A percentile compares a stretch with the other conserved stretches of the same genome.
These are phyloP conservation scores for Eubucco bourcierii DNA, from an alignment of 2,113 vertebrate genomes.

Conservation along the genomic window DNA sequence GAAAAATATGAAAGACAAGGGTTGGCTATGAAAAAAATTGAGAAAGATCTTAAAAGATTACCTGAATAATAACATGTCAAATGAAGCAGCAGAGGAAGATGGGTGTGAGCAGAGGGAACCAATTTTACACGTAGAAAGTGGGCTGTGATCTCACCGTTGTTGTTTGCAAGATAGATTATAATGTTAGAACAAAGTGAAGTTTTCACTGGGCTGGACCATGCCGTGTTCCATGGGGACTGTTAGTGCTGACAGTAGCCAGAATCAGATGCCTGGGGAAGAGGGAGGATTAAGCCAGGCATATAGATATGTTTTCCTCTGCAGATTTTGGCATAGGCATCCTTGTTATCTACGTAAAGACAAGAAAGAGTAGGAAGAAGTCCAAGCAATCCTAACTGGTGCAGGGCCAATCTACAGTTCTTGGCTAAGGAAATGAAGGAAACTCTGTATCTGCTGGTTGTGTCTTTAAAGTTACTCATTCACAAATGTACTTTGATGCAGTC, in stretches of 20 bases:
- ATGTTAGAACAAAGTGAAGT: background rate
- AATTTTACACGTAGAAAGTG: background rate
- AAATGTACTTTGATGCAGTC: background rate
- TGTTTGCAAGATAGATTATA: background rate
- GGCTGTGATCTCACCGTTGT: background rate
- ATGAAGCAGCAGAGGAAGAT: background rate
- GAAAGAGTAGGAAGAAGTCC: background rate
- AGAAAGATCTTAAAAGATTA: background rate
- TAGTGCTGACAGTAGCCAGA: background rate
- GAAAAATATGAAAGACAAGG: background rate
- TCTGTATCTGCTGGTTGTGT: background rate
- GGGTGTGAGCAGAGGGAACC: background rate
- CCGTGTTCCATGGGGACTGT: background rate
- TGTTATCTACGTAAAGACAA: background rate
- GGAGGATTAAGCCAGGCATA: background rate
- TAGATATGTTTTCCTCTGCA: background rate
- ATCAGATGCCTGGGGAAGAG: background rate
- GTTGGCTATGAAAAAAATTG: background rate
- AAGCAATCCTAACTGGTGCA: background rate
- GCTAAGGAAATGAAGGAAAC: background rate
- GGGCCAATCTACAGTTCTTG: background rate
- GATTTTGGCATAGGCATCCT: background rate
- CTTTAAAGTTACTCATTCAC: background rate
- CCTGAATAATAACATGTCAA: background rate
- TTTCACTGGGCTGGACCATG: background rate